Evolutionary conservation across 2,113 vertebrate genomes (phyloP), one percentile per base, ranked within the genome.

Genomic region (Carettochelys insculpta): DNA sequence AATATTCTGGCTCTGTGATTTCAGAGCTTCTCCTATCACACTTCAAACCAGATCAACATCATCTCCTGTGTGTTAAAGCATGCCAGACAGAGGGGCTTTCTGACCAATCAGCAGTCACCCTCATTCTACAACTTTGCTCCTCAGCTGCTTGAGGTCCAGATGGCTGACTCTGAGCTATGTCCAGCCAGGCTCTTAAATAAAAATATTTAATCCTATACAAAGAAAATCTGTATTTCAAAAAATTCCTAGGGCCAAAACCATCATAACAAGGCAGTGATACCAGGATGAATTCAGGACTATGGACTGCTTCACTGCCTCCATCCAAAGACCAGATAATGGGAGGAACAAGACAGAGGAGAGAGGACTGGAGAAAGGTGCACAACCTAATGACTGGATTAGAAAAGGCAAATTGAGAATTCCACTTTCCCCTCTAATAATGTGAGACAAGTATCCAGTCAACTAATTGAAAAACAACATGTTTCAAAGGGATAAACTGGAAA

Each of bases 161-260:
- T 50, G 56, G 82, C 82, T 73, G 52, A 85, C 43, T 56, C 86
- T 86, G 68, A 94, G 92, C 2, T 83, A 5, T 73, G 8, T 85
- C 91, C 90, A 88, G 82, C 48, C 58, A 86, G 50, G 89, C 71
- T 68, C 84, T 89, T 92, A 82, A 95, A n/a, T 82, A 96, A 81
- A 94, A 94, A 81, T 84, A 86, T 47, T 94, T 90, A 45, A 87
- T 76, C 43, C 95, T 97, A 91, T 94, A 94, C 95, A 95, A 91
- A 85, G 93, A 94, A 96, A 95, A 90, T n/a, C 58, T 88, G 90
- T 95, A 95, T 95, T 90, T 97, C 94, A 96, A 95, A 92, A 93
- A 78, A 93, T 58, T 52, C 90, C 87, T 93, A 91, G 95, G 86
- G 94, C 93, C 95, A 96, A 97, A 96, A 86, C 94, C 90, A 93